Conservation (phyloP, 2,113 vertebrate species). For the Pygoscelis adeliae region DNA sequence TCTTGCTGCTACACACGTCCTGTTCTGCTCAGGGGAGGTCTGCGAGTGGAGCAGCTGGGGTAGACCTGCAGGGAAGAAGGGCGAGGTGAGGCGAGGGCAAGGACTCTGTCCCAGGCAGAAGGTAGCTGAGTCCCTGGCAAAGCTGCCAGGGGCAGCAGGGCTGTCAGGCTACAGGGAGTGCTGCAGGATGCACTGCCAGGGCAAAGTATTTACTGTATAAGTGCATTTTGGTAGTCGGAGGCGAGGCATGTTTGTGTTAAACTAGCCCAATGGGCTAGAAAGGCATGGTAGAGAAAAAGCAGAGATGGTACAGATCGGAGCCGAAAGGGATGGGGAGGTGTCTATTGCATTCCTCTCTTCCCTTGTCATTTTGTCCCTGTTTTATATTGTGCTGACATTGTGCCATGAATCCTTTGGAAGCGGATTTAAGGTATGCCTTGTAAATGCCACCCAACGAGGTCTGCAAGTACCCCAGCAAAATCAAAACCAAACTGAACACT, state of each 20-base stretch:
- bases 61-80: background rate
- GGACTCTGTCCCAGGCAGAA: background rate
- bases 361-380: background rate
- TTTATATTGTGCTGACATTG: background rate
- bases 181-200: background rate
- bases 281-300: background rate
- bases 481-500: background rate
- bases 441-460: background rate
- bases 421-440: background rate
- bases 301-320: background rate
- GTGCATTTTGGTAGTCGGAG: background rate
- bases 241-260: background rate
- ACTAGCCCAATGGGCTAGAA: background rate
- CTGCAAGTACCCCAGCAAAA: background rate
- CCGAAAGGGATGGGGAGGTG: background rate
- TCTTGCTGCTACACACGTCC: background rate
- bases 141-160: background rate
- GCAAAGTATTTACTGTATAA: background rate
- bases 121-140: background rate
- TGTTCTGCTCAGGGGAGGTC: background rate
- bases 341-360: background rate
- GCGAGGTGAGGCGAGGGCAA: background rate
- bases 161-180: background rate
- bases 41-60: background rate
- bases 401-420: background rate